phyloP scores from a whole-genome alignment of 2,888 invertebrate genomes.

The Plemyria rubiginata region DNA sequence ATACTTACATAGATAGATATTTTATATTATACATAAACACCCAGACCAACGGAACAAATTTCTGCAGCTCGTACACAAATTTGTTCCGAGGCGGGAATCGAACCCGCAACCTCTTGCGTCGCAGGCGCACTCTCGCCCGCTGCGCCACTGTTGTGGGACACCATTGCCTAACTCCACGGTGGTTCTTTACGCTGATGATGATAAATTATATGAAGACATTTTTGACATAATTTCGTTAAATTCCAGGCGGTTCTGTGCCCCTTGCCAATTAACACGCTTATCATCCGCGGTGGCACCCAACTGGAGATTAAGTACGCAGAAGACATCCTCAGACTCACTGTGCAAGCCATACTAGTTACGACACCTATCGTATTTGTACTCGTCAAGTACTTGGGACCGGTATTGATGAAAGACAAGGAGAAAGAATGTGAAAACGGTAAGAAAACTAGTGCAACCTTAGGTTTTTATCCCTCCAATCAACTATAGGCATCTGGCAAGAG shows the following conservation, averaged over 20 bases:
- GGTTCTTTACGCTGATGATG: too few relatives aligned
- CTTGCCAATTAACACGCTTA: slow-evolving; percentile 75
- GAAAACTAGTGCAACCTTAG: slow-evolving; percentile 12
- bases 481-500: slow-evolving; percentile 5
- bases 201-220: too few relatives aligned
- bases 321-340: slow-evolving; percentile 58
- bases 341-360: slow-evolving; percentile 71
- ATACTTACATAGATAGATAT: too few relatives aligned
- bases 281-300: slow-evolving; percentile 47
- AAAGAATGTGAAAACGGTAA: slow-evolving; percentile 49
- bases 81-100: too few relatives aligned
- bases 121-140: too few relatives aligned
- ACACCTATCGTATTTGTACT: slow-evolving; percentile 73
- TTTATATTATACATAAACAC: too few relatives aligned
- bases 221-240: slow-evolving; percentile 3
- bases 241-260: slow-evolving; percentile 86
- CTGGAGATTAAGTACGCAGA: slow-evolving; percentile 62
- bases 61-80: too few relatives aligned
- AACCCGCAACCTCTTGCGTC: too few relatives aligned
- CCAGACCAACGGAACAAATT: too few relatives aligned
- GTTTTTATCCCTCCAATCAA: neutral
- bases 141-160: too few relatives aligned
- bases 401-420: slow-evolving; percentile 54
- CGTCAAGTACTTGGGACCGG: slow-evolving; percentile 65
- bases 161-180: too few relatives aligned